Conservation (phyloP, 2,888 invertebrate species). For the Allophyes oxyacanthae region DNA sequence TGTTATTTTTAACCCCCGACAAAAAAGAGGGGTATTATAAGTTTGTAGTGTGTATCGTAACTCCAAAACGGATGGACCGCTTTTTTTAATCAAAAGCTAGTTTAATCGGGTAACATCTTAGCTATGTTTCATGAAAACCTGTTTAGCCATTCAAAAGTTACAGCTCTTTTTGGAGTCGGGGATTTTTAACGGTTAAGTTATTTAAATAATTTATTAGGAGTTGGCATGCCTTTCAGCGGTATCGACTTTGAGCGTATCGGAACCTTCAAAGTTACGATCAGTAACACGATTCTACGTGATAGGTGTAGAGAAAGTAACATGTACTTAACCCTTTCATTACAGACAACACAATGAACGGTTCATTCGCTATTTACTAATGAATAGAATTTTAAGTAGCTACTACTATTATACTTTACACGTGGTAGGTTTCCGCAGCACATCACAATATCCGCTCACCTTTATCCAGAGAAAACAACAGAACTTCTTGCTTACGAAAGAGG, state of each 20-base stretch:
- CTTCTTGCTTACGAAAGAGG: constrained; percentile 21
- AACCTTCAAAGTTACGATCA: neutral
- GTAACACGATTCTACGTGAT: neutral
- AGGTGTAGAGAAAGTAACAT: neutral
- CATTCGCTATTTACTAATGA: neutral
- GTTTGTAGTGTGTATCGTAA: too few relatives aligned
- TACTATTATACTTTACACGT: neutral
- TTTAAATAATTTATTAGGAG: too few relatives aligned
- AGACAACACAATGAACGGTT: neutral
- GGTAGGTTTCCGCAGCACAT: neutral
- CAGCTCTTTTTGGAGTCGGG: too few relatives aligned
- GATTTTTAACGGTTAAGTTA: too few relatives aligned
- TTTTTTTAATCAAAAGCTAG: too few relatives aligned
- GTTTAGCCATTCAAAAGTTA: too few relatives aligned
- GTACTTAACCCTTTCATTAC: constrained; percentile 1
- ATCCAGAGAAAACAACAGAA: constrained; percentile 15
- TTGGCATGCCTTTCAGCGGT: neutral
- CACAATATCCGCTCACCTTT: constrained; percentile 4
- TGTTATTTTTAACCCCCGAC: too few relatives aligned
- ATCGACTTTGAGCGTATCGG: neutral
- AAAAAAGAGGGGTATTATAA: too few relatives aligned
- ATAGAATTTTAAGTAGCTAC: neutral
- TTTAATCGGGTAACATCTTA: too few relatives aligned
- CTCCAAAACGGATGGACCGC: too few relatives aligned
- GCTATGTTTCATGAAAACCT: too few relatives aligned